Base-by-base conservation (phyloP, 2,888 invertebrate genomes). In the Zeuzera pyrina region DNA sequence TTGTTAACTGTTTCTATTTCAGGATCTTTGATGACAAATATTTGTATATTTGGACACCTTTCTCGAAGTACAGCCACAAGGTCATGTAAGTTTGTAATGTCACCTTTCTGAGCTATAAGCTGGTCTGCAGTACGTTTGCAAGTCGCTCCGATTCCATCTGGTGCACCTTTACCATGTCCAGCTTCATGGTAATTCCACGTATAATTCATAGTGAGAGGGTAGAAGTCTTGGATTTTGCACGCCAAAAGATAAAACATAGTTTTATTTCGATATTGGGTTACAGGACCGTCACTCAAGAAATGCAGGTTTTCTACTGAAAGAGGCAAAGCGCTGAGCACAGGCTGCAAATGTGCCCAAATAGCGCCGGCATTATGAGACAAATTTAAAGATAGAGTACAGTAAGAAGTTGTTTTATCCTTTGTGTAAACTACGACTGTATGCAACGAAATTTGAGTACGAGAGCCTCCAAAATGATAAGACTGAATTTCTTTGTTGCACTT, bases 311-410 rank as follows among this genome's bases (percentile, higher is more conserved):
- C 13, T 31, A 36, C 30, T 26, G 29, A 13, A 2, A 26, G 15
- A 13, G 33, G 33, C 25, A 33, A 15, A 8, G 19, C n/a, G 30
- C 31, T 30, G 3, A 45, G 19, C 19, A 55, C 40, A 35, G 60
- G 65, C 30, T 47, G 35, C 15, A 70, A 34, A 41, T 70, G 64
- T 6, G 57, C 57, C 61, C 69, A 70, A 29, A 72, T 58, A 10
- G 62, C 63, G 27, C 48, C 43, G 21, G 64, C 56, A 29, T 51
- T 49, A 49, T 72, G 69, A 4, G 48, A 34, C 2, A 54, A 37
- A 34, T 43, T 46, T 34, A 53, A 34, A 6, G 59, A 64, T 2
- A 70, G 33, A 14, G 60, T 48, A 36, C 57, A 54, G 37, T 45
- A 52, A 2, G 47, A 48, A 16, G 31, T 36, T 7, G 35, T 31